Conservation (phyloP, 2,797 vertebrate species). For the Argyrosomus regius region DNA sequence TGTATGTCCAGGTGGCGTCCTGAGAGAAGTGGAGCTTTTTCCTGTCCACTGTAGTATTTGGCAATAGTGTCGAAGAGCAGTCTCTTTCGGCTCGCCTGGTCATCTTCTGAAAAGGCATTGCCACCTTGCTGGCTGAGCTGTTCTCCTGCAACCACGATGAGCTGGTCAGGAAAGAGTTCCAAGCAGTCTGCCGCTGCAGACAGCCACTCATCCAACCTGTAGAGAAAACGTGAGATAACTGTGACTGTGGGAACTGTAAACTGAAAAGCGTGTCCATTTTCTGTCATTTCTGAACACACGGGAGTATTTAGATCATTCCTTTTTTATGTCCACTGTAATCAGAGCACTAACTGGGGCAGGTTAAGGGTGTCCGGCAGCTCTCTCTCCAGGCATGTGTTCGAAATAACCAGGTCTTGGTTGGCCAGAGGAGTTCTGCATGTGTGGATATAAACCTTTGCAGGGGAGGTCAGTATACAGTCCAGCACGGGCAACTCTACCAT, state of each 20-base stretch:
- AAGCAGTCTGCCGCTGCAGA: constrained; percentile 88
- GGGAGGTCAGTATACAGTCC: constrained; percentile 87
- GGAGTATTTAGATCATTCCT: not conserved
- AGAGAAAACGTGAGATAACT: not conserved
- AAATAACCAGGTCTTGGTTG: constrained; percentile 87
- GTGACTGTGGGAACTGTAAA: not conserved
- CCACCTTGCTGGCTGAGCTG: constrained; percentile 81
- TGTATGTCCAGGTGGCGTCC: constrained; percentile 85
- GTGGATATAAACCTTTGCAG: constrained; percentile 66
- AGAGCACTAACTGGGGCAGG: constrained; percentile 85
- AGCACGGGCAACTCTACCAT: constrained; percentile 89
- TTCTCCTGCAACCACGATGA: constrained; percentile 88
- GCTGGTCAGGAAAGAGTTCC: constrained; percentile 91
- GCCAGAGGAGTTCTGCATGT: constrained; percentile 55
- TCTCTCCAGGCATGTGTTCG: constrained; percentile 91
- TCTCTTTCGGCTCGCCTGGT: constrained; percentile 81
- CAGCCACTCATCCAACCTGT: constrained; percentile 89
- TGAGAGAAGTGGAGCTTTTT: constrained; percentile 86
- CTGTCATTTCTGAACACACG: not conserved
- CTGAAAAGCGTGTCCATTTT: not conserved
- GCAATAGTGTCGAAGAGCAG: constrained; percentile 89
- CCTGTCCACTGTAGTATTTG: constrained; percentile 89
- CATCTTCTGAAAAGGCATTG: constrained; percentile 24
- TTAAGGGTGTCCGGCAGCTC: constrained; percentile 84
- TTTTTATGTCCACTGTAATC: not conserved